Conservation (phyloP, 2,888 invertebrate genomes). For the Drosophila hamatofila region DNA sequence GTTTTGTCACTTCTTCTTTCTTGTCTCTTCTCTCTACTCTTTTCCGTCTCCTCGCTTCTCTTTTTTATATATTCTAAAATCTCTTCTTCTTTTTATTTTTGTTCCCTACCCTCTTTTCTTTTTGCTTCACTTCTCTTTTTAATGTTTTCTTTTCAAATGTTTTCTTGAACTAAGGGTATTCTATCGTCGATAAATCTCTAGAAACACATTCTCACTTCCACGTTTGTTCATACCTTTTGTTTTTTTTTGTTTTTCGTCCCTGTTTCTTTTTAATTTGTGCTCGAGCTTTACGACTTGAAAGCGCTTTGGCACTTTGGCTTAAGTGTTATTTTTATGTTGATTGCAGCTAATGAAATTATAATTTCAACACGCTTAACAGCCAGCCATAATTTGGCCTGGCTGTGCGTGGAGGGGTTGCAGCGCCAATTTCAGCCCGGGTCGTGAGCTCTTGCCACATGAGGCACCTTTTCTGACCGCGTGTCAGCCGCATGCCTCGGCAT, state of each 20-base stretch:
- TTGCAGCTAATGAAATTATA: conserved; percentile 81
- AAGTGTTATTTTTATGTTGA: conserved; percentile 81
- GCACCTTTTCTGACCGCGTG: conserved; percentile 62
- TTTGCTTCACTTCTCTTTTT: no score
- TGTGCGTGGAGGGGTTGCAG: not conserved
- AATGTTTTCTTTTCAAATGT: not conserved
- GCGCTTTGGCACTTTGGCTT: conserved; percentile 70
- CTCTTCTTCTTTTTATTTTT: no score
- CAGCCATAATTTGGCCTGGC: conserved; percentile 44
- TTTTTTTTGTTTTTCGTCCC: conserved; percentile 20
- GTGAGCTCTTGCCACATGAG: conserved; percentile 25
- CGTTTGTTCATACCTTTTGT: conserved; percentile 7
- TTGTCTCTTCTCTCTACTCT: not conserved
- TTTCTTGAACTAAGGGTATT: conserved; percentile 1
- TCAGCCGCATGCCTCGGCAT: conserved; percentile 50
- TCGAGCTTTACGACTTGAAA: conserved; percentile 75
- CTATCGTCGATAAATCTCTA: not conserved
- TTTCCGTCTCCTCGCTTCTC: no score
- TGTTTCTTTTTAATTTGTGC: conserved; percentile 56
- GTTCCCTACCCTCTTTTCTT: not conserved
- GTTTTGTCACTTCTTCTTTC: no score
- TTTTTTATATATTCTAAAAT: no score
- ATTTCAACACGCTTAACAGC: conserved; percentile 71
- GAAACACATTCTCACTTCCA: not conserved
- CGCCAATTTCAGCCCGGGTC: conserved; percentile 5